Conservation (phyloP, 2,113 vertebrate genomes). For the Lasiurus cinereus region DNA sequence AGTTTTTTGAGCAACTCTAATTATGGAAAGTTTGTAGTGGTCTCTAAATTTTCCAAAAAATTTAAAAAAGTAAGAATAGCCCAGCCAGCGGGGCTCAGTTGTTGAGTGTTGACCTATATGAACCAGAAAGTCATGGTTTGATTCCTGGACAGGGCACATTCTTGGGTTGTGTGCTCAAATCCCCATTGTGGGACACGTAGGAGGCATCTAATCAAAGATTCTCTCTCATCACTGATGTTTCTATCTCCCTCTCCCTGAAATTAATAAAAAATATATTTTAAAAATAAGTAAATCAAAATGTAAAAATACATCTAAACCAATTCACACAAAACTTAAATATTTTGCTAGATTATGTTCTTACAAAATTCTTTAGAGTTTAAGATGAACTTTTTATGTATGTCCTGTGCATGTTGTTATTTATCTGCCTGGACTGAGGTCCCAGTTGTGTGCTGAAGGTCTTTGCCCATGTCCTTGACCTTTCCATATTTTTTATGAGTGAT, state of each 20-base stretch:
- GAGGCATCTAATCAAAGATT: too few relatives aligned
- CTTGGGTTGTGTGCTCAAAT: too few relatives aligned
- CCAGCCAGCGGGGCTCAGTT: too few relatives aligned
- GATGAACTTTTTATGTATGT: background rate
- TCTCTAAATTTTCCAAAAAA: background rate
- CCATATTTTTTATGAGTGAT: conserved; percentile 61
- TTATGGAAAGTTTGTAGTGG: background rate
- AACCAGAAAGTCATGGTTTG: too few relatives aligned
- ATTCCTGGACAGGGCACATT: too few relatives aligned
- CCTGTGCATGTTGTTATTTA: background rate
- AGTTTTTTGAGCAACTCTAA: background rate
- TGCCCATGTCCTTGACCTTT: conserved; percentile 60
- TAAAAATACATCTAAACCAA: conserved; percentile 22
- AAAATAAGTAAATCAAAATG: too few relatives aligned
- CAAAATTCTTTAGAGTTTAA: conserved; percentile 11
- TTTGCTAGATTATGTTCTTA: background rate
- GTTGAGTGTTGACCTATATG: too few relatives aligned
- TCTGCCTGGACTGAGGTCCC: background rate
- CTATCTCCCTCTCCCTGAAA: too few relatives aligned
- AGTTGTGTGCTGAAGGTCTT: background rate
- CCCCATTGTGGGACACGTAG: too few relatives aligned
- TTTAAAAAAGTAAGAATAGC: background rate
- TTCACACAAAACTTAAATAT: background rate
- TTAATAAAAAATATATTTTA: too few relatives aligned
- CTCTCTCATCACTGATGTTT: too few relatives aligned